Evolutionary conservation across 23 tunicate genomes (phyloP).

Genomic region (Styela clava): DNA sequence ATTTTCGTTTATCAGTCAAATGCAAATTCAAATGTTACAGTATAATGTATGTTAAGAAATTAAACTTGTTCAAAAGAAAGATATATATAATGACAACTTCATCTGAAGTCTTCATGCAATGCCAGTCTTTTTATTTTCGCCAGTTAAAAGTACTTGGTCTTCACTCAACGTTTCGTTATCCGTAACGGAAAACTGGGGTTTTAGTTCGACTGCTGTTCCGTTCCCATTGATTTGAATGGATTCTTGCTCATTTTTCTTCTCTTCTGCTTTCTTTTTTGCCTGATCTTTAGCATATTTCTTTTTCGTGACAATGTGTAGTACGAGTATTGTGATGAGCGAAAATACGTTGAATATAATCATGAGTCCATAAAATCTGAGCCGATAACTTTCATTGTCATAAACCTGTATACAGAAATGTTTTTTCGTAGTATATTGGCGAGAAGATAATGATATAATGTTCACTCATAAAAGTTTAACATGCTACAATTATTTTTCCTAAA

Average conservation of each 20-base stretch:
- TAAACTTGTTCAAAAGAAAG: too few species aligned
- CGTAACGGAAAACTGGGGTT: neutral
- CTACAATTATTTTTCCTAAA: too few species aligned
- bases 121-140: neutral
- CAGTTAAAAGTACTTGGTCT: neutral
- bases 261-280: neutral
- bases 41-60: too few species aligned
- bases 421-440: too few species aligned
- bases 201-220: neutral
- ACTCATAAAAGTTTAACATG: too few species aligned
- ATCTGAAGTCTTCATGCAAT: too few species aligned
- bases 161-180: neutral
- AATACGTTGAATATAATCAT: slow-evolving; percentile 4
- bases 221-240: neutral
- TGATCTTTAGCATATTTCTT: neutral
- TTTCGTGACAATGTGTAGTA: neutral
- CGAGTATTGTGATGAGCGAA: neutral
- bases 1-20: too few species aligned
- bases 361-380: slow-evolving; percentile 18
- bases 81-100: too few species aligned
- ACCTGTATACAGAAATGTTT: too few species aligned
- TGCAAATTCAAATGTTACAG: too few species aligned
- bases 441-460: too few species aligned
- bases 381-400: slow-evolving; percentile 26
- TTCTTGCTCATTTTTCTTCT: neutral